Conservation (phyloP, 2,888 invertebrate genomes). For the Mantis religiosa region DNA sequence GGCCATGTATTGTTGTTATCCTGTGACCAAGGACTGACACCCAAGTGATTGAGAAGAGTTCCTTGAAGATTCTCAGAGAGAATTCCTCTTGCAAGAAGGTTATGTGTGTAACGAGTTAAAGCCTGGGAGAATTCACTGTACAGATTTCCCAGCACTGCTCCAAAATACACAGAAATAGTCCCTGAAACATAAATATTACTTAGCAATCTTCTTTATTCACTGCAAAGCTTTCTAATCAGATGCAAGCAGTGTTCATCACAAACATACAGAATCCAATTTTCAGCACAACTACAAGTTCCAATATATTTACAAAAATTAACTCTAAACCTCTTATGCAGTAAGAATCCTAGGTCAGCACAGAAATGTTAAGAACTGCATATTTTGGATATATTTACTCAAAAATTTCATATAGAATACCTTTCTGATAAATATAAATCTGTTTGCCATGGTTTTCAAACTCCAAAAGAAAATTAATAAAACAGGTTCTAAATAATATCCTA, state of each 20-base stretch:
- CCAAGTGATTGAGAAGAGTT: slow-evolving; percentile 65
- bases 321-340: no score
- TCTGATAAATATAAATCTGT: no score
- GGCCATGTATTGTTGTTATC: slow-evolving; percentile 67
- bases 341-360: no score
- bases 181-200: slow-evolving; percentile 44
- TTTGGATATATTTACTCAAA: no score
- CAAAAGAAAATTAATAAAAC: no score
- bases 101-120: slow-evolving; percentile 74
- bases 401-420: no score
- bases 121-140: slow-evolving; percentile 75
- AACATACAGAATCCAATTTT: not conserved
- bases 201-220: not conserved
- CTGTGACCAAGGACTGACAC: slow-evolving; percentile 67
- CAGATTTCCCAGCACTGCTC: slow-evolving; percentile 62
- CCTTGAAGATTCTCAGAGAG: slow-evolving; percentile 66
- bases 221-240: not conserved
- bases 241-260: slow-evolving; percentile 6
- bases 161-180: slow-evolving; percentile 71
- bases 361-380: no score
- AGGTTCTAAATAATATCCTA: no score
- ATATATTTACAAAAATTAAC: no score
- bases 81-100: slow-evolving; percentile 67
- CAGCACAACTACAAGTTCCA: no score
- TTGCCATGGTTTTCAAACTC: no score